Evolutionary conservation across 2,113 vertebrate genomes (phyloP).

Genomic region (Mirza zaza): DNA sequence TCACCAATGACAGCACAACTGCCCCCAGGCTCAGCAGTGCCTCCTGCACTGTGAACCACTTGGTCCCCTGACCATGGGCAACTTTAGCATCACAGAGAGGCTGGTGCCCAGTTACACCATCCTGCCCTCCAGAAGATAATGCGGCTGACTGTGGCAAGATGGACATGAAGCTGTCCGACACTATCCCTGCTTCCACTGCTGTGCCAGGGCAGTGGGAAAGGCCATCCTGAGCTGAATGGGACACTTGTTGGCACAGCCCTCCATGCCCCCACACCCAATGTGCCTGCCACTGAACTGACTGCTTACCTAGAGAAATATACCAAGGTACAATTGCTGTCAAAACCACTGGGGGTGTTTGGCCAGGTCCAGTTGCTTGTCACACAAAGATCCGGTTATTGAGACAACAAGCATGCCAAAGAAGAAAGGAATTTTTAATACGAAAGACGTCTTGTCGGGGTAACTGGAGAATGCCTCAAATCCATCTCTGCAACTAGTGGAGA

Average conservation of each 20-base stretch:
- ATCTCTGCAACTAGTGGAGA: no score
- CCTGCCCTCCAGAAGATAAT: slow-evolving; percentile 92
- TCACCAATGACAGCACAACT: slow-evolving; percentile 91
- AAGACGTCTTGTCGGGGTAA: no score
- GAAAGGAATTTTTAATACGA: no score
- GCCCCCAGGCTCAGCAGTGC: slow-evolving; percentile 86
- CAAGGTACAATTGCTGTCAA: slow-evolving; percentile 73
- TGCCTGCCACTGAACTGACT: slow-evolving; percentile 93
- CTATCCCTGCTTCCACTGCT: slow-evolving; percentile 84
- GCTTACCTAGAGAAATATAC: slow-evolving; percentile 91
- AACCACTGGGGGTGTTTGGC: no score
- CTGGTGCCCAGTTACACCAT: slow-evolving; percentile 92
- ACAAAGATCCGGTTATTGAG: no score
- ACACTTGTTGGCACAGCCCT: slow-evolving; percentile 93
- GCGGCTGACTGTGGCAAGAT: slow-evolving; percentile 92
- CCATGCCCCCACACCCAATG: slow-evolving; percentile 89
- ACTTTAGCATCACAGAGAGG: slow-evolving; percentile 90
- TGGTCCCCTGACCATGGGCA: slow-evolving; percentile 90
- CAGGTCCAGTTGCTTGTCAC: no score
- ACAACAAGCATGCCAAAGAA: no score
- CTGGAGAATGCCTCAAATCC: no score
- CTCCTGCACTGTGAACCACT: slow-evolving; percentile 92
- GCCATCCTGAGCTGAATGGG: slow-evolving; percentile 92
- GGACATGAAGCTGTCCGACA: slow-evolving; percentile 91
- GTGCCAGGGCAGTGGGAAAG: slow-evolving; percentile 91